These are phyloP conservation scores for Ciconia nigra DNA, from an alignment of 2,797 vertebrate species.

Conservation along the genomic window DNA sequence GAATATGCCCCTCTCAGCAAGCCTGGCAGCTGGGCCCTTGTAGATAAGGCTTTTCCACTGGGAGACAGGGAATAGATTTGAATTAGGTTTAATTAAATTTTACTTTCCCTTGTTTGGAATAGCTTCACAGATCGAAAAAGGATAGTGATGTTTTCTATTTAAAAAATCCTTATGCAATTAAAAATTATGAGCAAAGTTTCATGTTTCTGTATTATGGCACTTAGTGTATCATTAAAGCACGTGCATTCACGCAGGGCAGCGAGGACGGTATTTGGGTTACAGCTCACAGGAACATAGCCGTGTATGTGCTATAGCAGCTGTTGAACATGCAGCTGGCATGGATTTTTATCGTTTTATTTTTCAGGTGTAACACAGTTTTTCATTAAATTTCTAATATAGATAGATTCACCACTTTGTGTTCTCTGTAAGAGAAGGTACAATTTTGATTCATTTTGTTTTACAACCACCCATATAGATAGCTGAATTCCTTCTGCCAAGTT, in stretches of 20 bases:
- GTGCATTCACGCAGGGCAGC: not conserved
- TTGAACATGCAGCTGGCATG: not conserved
- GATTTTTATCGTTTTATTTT: not conserved
- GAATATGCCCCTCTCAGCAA: not conserved
- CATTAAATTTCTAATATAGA: not conserved
- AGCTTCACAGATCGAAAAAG: not conserved
- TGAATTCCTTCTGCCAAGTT: not conserved
- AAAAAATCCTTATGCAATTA: not conserved
- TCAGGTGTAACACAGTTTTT: not conserved
- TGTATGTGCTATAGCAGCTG: not conserved
- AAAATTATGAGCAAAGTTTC: not conserved
- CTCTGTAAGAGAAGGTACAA: not conserved
- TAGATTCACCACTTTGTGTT: not conserved
- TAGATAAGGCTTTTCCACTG: constrained; percentile 20
- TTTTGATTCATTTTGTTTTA: not conserved
- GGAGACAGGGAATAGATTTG: not conserved
- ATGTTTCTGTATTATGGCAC: not conserved
- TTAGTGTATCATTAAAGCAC: not conserved
- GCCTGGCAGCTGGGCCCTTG: constrained; percentile 5
- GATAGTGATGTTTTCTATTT: not conserved
- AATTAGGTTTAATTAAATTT: constrained; percentile 24
- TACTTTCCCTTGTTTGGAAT: not conserved
- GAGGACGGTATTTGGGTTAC: fast-evolving
- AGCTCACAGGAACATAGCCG: not conserved
- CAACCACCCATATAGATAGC: not conserved